A percentile compares a stretch with the other conserved stretches of the same genome.
phyloP scores from a whole-genome alignment of 2,888 invertebrate genomes.

The Scaptomyza parva region DNA sequence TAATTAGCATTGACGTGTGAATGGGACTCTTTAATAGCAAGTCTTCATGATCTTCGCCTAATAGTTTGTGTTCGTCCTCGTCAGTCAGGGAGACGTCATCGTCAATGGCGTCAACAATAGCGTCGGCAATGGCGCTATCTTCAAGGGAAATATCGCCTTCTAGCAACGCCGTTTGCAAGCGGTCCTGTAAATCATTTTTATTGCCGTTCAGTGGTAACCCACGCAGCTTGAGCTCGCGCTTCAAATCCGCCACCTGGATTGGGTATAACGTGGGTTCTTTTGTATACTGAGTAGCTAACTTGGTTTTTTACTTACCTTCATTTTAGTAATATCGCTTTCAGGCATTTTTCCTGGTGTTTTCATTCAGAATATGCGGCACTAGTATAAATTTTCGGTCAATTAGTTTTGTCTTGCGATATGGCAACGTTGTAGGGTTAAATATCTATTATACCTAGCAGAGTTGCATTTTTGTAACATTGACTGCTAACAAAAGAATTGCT shows the following conservation, averaged over 20 bases:
- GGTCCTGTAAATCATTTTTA: slow-evolving; percentile 92
- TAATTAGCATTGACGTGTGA: slow-evolving; percentile 62
- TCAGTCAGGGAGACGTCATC: slow-evolving; percentile 86
- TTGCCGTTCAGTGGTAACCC: slow-evolving; percentile 91
- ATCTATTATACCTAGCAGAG: background rate
- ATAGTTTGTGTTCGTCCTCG: slow-evolving; percentile 85
- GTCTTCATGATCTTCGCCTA: slow-evolving; percentile 80
- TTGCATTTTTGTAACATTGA: slow-evolving; percentile 1
- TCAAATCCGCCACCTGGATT: slow-evolving; percentile 92
- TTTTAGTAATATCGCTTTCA: slow-evolving; percentile 83
- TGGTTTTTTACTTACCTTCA: slow-evolving; percentile 76
- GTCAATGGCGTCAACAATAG: slow-evolving; percentile 68
- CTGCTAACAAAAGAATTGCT: background rate
- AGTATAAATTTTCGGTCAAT: slow-evolving; percentile 33
- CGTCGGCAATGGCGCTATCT: slow-evolving; percentile 85
- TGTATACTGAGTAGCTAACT: background rate
- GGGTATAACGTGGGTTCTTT: background rate
- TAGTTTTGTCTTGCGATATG: slow-evolving; percentile 4
- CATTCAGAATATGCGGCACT: slow-evolving; percentile 28
- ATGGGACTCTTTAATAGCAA: slow-evolving; percentile 80
- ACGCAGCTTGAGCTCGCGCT: slow-evolving; percentile 91
- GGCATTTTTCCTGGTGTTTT: slow-evolving; percentile 74
- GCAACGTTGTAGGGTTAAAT: slow-evolving; percentile 17
- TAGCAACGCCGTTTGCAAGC: slow-evolving; percentile 88
- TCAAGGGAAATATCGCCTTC: slow-evolving; percentile 83